Evolutionary conservation across 2,113 vertebrate species (phyloP), one percentile per base, ranked within the genome.

Genomic region (Prietella phreatophila): DNA sequence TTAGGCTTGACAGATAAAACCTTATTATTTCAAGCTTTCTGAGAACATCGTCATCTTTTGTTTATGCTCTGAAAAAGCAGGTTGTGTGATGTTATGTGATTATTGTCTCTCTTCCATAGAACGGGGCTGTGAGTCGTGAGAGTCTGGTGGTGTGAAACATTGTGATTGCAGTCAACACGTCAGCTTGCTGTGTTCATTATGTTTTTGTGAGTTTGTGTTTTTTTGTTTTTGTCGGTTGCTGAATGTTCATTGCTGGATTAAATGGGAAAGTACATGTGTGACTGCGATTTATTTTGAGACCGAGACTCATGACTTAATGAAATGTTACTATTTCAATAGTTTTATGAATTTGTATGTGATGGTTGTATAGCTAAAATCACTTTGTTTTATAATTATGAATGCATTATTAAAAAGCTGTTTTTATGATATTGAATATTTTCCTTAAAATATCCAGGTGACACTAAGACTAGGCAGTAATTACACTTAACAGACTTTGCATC

Each of bases 121-220:
- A 96, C 83, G 95, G 96, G 92, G 96, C 96, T 22, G 95, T 97
- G 91, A 98, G 97, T 90, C 95, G 97, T 4, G 97, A 97, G 90
- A 98, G 97, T 92, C 92, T 98, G 90, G 96, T 98, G 85, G 97
- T 98, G 89, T 97, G 89, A 96, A 80, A n/a, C n/a, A 25, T 36
- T 69, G 0, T 0, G 19, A 69, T 47, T 5, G 22, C 25, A 42
- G 87, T 82, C 83, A 36, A 53, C 60, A 3, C 61, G 58, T 60
- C 33, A 50, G 17, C 33, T 47, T 60, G 10, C 39, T 79, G 27
- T 83, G 63, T 60, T 61, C 3, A 55, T 60, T 5, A 53, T 19
- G 19, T 65, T 83, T 83, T 87, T 87, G n/a, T 78, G 78, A 76
- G 56, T 76, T 30, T 84, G 67, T 76, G n/a, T 50, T 73, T 25